A percentile compares a stretch with the other conserved stretches of the same genome.
Conservation (phyloP, 2,888 invertebrate species). For the Pilophorus perplexus region DNA sequence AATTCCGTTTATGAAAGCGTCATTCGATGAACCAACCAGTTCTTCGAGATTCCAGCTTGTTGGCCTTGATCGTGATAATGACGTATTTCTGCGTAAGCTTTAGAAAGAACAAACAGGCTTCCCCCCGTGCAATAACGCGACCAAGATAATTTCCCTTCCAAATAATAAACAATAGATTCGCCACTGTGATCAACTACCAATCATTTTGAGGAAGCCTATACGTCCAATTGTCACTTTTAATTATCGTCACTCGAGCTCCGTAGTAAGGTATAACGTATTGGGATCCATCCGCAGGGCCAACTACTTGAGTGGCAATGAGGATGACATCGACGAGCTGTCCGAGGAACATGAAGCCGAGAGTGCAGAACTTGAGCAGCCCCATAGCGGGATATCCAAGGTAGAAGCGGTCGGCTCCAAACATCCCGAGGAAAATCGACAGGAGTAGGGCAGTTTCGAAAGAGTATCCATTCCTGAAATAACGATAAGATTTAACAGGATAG, state of each 20-base stretch:
- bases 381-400: constrained; percentile 98
- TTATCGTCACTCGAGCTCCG: constrained; percentile 79
- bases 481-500: no score
- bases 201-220: constrained; percentile 51
- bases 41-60: no score
- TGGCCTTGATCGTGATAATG: no score
- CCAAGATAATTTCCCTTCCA: no score
- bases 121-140: no score
- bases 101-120: no score
- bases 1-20: no score
- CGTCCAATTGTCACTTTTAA: constrained; percentile 80
- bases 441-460: constrained; percentile 87
- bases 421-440: constrained; percentile 93
- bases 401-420: constrained; percentile 96
- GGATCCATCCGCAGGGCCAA: constrained; percentile 93
- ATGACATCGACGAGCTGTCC: constrained; percentile 94
- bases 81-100: no score
- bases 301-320: constrained; percentile 89
- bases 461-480: constrained; percentile 79
- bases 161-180: no score
- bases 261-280: constrained; percentile 90
- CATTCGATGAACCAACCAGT: no score
- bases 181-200: constrained; percentile 31
- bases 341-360: constrained; percentile 93
- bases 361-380: constrained; percentile 90